phyloP scores from a whole-genome alignment of 2,113 vertebrate genomes.

The Tyrannus savana region DNA sequence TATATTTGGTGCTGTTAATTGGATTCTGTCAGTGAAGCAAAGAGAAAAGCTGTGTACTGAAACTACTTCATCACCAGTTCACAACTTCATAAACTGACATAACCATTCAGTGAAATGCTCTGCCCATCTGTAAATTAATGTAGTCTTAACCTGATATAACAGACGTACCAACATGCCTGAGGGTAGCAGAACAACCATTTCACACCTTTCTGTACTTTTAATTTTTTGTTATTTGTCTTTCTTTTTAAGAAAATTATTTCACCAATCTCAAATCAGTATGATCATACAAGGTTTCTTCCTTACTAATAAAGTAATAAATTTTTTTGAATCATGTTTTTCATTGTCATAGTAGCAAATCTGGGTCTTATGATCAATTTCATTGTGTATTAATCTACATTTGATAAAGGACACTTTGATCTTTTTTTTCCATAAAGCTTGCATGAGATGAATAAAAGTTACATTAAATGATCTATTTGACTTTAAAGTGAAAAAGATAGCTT shows the following conservation, averaged over 20 bases:
- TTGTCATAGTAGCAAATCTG: not conserved
- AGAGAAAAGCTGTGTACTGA: not conserved
- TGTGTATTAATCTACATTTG: not conserved
- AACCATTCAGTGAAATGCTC: not conserved
- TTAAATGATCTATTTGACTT: not conserved
- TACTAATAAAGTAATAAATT: not conserved
- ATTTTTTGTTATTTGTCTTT: not conserved
- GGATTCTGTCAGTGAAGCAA: not conserved
- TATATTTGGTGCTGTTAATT: not conserved
- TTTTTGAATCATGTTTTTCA: not conserved
- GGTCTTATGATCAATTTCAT: not conserved
- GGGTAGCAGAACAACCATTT: not conserved
- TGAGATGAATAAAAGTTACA: not conserved
- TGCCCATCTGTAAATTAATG: not conserved
- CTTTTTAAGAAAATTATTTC: not conserved
- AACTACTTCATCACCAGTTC: not conserved
- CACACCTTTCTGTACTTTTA: not conserved
- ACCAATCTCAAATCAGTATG: not conserved
- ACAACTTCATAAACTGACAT: not conserved
- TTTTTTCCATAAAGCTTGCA: not conserved
- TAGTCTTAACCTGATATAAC: not conserved
- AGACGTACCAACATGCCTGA: not conserved
- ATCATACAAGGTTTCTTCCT: not conserved
- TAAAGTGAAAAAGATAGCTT: not conserved
- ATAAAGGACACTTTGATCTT: not conserved